Evolutionary conservation across 2,113 vertebrate species (phyloP), one percentile per base, ranked within the genome.

Genomic region (Peromyscus leucopus): DNA sequence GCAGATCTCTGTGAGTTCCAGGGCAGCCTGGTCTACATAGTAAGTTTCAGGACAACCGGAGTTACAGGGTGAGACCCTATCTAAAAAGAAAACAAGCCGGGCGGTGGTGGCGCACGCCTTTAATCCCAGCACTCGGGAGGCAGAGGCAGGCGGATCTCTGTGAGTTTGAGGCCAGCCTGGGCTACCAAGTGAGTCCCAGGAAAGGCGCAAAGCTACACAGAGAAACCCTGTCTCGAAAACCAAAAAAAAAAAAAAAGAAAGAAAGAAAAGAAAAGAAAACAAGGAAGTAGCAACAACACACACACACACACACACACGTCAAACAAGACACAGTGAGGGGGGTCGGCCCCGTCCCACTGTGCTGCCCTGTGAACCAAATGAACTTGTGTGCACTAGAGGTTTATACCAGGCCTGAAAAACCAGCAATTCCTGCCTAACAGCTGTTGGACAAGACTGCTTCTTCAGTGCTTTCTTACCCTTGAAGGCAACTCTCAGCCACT

Each of bases 371-470:
- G 26, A 63, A 96, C 61, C 55, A 94, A 96, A 83, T 15, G 19
- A 9, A 55, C 7, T 48, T 8, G 1, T 83, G 36, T 89, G 79
- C 78, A 26, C 48, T 67, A 90, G 61, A 71, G 84, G 33, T 42
- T 75, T 74, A 63, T 51, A 87, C 55, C 33, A 65, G 0, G 8
- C 65, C 83, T 48, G 89, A 83, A 65, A 93, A 89, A 95, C 76
- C 91, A 94, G 95, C 93, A 79, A 90, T 90, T 88, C 88, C 59
- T 84, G 91, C 75, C 84, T 85, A 85, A 94, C 67, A 71, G 78
- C 71, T 31, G 0, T 13, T 79, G 36, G 72, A 94, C 55, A 51
- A 57, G 48, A 90, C 21, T 16, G 4, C 76, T 91, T 79, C 91
- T 63, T 63, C 42, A 87, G 33, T 21, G 55, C 51, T 94, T 78